A percentile compares a stretch with the other conserved stretches of the same genome.
Evolutionary conservation across 1,140 invertebrate genomes (phyloP).

Genomic region (Megalopta genalis): DNA sequence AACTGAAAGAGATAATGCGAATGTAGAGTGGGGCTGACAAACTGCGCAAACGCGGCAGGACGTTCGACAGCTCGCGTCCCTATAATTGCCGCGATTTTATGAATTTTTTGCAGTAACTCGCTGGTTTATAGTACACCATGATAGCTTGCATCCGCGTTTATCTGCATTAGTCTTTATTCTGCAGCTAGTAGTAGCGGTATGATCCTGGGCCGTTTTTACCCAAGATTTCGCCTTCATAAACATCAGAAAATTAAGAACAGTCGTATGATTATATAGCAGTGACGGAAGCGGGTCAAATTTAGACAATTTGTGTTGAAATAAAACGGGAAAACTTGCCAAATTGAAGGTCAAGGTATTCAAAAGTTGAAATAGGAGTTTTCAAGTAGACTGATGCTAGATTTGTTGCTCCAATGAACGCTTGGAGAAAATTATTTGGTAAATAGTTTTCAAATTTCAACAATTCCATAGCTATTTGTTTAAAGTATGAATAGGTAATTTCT

Average conservation of each 20-base stretch:
- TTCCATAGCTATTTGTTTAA: not conserved
- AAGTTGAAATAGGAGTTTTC: not conserved
- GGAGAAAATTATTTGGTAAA: conserved; percentile 67
- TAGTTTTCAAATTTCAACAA: not conserved
- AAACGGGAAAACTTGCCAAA: not conserved
- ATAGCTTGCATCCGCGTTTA: conserved; percentile 9
- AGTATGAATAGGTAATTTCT: not conserved
- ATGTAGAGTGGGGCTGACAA: not conserved
- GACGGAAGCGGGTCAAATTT: not conserved
- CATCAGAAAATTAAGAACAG: conserved; percentile 58
- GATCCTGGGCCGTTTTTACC: conserved; percentile 53
- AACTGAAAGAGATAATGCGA: not conserved
- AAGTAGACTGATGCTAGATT: not conserved
- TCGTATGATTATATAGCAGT: conserved; percentile 41
- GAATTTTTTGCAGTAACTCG: conserved; percentile 64
- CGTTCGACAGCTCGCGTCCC: conserved; percentile 46
- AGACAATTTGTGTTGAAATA: not conserved
- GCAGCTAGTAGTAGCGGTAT: conserved; percentile 64
- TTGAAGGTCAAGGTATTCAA: not conserved
- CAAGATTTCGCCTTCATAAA: conserved; percentile 55
- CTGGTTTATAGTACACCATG: conserved; percentile 51
- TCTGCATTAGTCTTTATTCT: conserved; percentile 2
- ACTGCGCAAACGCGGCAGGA: conserved; percentile 52
- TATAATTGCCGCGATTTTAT: conserved; percentile 60
- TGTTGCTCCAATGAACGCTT: conserved; percentile 47